phyloP scores from a whole-genome alignment of 2,888 invertebrate genomes.

The Branchellion lobata region DNA sequence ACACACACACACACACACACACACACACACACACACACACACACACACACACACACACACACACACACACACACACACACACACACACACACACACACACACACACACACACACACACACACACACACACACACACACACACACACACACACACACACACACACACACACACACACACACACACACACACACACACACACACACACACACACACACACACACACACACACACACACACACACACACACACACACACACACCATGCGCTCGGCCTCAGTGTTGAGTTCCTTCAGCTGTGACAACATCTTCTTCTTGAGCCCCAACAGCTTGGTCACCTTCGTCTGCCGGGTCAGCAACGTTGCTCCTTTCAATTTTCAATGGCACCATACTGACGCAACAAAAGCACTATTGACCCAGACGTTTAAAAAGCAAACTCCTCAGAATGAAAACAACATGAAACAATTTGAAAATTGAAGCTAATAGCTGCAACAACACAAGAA shows the following conservation, averaged over 20 bases:
- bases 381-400: no score
- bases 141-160: conserved; percentile 1
- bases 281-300: conserved; percentile 78
- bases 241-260: conserved; percentile 52
- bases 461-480: no score
- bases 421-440: conserved; percentile 53
- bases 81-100: conserved; percentile 17
- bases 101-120: conserved; percentile 17
- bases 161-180: conserved; percentile 16
- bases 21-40: conserved; percentile 19
- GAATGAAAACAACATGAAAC: no score
- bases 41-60: conserved; percentile 13
- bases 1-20: not conserved
- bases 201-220: conserved; percentile 20
- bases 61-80: conserved; percentile 30
- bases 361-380: not conserved
- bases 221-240: conserved; percentile 17
- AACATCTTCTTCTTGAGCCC: conserved; percentile 79
- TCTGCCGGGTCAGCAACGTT: conserved; percentile 61
- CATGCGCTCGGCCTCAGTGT: conserved; percentile 83
- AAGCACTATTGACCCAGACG: not conserved
- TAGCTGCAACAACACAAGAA: no score
- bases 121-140: not conserved
- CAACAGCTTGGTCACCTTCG: conserved; percentile 81
- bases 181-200: conserved; percentile 31